Percentiles rank a stretch among this genome's conserved stretches.
These are phyloP conservation scores for Ormyrus thymus DNA, from an alignment of 2,888 invertebrate genomes.

Conservation along the genomic window DNA sequence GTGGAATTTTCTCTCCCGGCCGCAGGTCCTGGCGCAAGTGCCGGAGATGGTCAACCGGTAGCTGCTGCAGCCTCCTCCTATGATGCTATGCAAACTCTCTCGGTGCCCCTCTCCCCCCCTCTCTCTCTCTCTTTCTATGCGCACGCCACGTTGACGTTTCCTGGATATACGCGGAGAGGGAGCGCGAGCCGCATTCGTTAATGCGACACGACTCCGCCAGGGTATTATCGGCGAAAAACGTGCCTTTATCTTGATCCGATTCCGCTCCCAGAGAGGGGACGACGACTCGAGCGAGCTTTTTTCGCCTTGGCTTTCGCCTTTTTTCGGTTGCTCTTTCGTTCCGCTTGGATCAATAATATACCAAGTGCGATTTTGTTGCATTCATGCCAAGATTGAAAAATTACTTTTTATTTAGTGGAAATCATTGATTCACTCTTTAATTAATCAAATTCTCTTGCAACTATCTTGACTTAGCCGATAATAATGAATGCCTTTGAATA, in stretches of 20 bases:
- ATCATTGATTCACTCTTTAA: no score
- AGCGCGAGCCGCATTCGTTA: slow-evolving; percentile 50
- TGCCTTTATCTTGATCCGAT: slow-evolving; percentile 54
- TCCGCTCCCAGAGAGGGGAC: background rate
- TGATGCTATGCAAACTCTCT: slow-evolving; percentile 51
- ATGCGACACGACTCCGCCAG: slow-evolving; percentile 54
- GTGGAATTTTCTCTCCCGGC: slow-evolving; percentile 69
- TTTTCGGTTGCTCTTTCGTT: no score
- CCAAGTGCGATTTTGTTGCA: no score
- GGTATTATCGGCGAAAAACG: slow-evolving; percentile 49
- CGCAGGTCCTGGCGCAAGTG: slow-evolving; percentile 1
- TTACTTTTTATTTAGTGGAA: no score
- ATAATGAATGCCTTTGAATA: no score
- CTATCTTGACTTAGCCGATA: no score
- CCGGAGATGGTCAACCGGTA: background rate
- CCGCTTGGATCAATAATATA: no score
- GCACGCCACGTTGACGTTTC: slow-evolving; percentile 51
- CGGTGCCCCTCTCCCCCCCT: background rate
- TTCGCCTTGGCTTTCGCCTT: background rate
- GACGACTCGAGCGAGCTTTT: slow-evolving; percentile 2
- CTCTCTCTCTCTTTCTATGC: slow-evolving; percentile 14
- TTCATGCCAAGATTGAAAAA: no score
- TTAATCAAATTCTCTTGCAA: no score
- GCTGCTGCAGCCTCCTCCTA: background rate
- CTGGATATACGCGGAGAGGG: slow-evolving; percentile 47